Conservation (phyloP, 2,113 vertebrate genomes). For the Otolemur garnettii region DNA sequence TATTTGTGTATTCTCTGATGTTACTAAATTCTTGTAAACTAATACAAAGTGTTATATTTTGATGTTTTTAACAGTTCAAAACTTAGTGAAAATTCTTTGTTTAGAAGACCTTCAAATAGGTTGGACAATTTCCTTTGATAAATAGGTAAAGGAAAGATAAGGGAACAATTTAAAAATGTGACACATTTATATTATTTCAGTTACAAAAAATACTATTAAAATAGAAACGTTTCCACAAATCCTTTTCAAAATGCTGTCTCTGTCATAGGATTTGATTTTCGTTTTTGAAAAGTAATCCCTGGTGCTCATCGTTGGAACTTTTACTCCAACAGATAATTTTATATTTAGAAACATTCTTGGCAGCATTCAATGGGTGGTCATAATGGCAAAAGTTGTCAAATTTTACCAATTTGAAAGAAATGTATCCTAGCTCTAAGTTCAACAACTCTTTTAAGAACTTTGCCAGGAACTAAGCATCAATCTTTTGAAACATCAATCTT, state of each 20-base stretch:
- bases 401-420: conserved; percentile 8
- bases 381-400: background rate
- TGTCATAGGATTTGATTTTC: background rate
- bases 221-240: conserved; percentile 17
- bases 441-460: background rate
- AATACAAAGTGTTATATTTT: conserved; percentile 20
- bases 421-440: background rate
- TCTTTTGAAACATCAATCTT: background rate
- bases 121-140: conserved; percentile 13
- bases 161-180: background rate
- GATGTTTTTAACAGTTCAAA: conserved; percentile 28
- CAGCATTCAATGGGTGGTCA: background rate
- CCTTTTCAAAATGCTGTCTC: conserved; percentile 14
- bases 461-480: background rate
- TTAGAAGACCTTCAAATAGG: conserved; percentile 40
- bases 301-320: conserved; percentile 2
- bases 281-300: background rate
- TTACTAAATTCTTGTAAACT: conserved; percentile 39
- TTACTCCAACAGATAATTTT: background rate
- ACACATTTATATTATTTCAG: background rate
- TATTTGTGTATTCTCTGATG: conserved; percentile 36
- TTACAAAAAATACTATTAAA: background rate
- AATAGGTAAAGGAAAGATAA: background rate
- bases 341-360: background rate
- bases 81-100: conserved; percentile 11